Conservation (phyloP, 2,888 invertebrate genomes). For the Rhagonycha lutea region DNA sequence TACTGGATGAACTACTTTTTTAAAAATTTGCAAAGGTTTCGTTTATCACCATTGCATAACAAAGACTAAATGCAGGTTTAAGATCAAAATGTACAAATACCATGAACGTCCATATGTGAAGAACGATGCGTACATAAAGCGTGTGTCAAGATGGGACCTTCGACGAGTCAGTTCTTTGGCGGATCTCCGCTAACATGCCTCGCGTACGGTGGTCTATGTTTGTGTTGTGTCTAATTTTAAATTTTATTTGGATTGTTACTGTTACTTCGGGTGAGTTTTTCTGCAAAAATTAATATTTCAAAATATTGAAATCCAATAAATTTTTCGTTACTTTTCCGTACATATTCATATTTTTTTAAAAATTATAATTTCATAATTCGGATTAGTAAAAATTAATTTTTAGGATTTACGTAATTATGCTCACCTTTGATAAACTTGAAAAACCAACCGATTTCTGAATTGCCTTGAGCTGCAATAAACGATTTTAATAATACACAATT, state of each 20-base stretch:
- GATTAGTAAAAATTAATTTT: neutral
- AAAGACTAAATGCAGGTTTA: conserved; percentile 8
- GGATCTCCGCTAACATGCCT: conserved; percentile 50
- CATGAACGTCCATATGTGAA: conserved; percentile 25
- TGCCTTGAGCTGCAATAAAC: neutral
- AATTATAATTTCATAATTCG: neutral
- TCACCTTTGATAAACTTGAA: neutral
- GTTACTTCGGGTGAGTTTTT: conserved; percentile 39
- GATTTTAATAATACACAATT: neutral
- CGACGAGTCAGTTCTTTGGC: conserved; percentile 49
- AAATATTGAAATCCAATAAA: neutral
- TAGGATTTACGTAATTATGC: neutral
- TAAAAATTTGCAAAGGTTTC: neutral
- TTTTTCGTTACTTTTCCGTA: neutral
- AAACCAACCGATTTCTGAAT: neutral
- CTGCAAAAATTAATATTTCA: neutral
- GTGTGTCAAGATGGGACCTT: conserved; percentile 47
- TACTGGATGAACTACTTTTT: neutral
- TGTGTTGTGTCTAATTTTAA: conserved; percentile 38
- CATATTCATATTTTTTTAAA: neutral
- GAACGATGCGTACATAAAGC: conserved; percentile 36
- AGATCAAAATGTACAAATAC: conserved; percentile 6
- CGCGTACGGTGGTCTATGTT: conserved; percentile 44
- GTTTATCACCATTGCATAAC: conserved; percentile 24
- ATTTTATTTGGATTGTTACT: conserved; percentile 38